Conservation (phyloP, 2,797 vertebrate species). For the Pseudocheirus occidentalis region DNA sequence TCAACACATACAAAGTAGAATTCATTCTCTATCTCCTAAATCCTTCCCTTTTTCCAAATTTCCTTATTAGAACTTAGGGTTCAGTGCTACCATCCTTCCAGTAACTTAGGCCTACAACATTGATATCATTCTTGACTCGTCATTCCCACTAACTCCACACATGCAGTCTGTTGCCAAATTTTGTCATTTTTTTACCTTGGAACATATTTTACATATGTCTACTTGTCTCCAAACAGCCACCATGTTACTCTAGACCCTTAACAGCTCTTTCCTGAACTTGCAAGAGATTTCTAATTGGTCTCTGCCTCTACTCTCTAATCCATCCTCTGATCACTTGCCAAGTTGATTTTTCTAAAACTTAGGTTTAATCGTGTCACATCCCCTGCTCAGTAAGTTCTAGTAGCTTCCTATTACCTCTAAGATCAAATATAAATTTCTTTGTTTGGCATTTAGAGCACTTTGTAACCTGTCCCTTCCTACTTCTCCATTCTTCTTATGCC, state of each 20-base stretch:
- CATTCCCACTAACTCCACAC: neutral
- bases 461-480: neutral
- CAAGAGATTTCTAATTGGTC: neutral
- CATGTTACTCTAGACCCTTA: neutral
- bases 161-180: neutral
- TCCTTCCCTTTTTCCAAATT: too few species aligned
- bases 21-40: too few species aligned
- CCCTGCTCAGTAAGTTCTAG: neutral
- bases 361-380: neutral
- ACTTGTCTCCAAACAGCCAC: neutral
- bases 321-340: neutral
- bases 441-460: neutral
- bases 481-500: neutral
- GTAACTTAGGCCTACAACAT: too few species aligned
- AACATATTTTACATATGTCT: neutral
- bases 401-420: neutral
- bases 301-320: neutral
- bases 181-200: neutral
- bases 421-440: neutral
- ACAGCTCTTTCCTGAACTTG: neutral
- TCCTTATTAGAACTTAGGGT: too few species aligned
- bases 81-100: too few species aligned
- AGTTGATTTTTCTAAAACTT: neutral
- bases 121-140: too few species aligned
- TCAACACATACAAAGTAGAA: too few species aligned